Evolutionary conservation across 1,140 invertebrate species (phyloP).

Genomic region (Dreissena polymorpha): DNA sequence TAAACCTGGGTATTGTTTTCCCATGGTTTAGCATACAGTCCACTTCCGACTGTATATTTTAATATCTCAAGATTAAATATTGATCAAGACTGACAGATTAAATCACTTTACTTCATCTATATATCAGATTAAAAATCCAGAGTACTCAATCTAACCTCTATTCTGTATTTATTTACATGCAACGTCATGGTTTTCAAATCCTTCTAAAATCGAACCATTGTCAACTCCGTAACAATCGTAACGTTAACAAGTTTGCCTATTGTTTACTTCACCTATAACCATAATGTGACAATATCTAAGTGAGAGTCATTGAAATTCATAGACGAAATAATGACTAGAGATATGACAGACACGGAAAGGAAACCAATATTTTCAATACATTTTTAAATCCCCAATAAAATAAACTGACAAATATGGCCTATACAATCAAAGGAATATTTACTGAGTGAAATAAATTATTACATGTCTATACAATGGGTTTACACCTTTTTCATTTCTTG

Average conservation of each 20-base stretch:
- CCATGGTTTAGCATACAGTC: background rate
- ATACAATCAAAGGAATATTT: too few relatives aligned
- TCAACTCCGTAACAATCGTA: too few relatives aligned
- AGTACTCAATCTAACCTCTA: too few relatives aligned
- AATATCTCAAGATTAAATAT: conserved; percentile 10
- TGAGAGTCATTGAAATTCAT: conserved; percentile 43
- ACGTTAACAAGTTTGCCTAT: background rate
- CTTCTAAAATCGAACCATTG: too few relatives aligned
- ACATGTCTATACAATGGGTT: too few relatives aligned
- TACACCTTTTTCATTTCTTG: too few relatives aligned
- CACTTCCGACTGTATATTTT: background rate
- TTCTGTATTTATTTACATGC: too few relatives aligned
- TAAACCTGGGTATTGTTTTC: background rate
- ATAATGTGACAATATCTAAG: conserved; percentile 7
- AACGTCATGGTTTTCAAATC: too few relatives aligned
- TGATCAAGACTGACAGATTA: conserved; percentile 2
- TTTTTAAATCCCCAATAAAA: background rate
- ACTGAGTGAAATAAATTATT: too few relatives aligned
- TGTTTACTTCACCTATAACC: conserved; percentile 28
- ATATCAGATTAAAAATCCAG: too few relatives aligned
- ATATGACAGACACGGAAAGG: background rate
- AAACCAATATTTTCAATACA: conserved; percentile 1
- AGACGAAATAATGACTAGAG: background rate
- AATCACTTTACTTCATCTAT: background rate
- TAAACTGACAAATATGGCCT: too few relatives aligned